These are phyloP conservation scores for Netelia inedita DNA, from an alignment of 2,888 invertebrate species.

Conservation along the genomic window DNA sequence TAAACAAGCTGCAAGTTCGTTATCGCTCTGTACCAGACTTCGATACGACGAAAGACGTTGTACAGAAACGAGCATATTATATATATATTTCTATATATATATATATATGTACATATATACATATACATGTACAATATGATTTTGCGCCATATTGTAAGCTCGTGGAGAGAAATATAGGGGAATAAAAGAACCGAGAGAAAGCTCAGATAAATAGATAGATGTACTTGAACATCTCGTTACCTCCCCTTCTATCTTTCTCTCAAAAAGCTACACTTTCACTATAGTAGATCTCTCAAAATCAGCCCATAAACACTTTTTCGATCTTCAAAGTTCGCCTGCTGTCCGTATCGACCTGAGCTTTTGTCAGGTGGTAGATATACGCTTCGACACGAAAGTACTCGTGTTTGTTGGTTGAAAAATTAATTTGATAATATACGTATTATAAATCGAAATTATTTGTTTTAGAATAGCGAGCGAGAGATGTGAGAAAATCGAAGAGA, in stretches of 20 bases:
- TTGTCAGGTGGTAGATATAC: too few species aligned
- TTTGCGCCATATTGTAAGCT: background rate
- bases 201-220: constrained; percentile 39
- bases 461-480: too few species aligned
- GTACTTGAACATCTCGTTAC: constrained; percentile 43
- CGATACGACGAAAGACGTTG: constrained; percentile 54
- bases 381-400: too few species aligned
- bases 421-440: too few species aligned
- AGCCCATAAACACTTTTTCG: too few species aligned
- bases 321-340: too few species aligned
- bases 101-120: background rate
- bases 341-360: too few species aligned
- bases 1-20: constrained; percentile 72
- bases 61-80: background rate
- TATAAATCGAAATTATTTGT: too few species aligned
- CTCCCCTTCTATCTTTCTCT: constrained; percentile 34
- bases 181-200: constrained; percentile 15
- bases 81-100: background rate
- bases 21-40: constrained; percentile 68
- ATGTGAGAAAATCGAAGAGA: too few species aligned
- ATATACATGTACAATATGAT: background rate
- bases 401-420: too few species aligned
- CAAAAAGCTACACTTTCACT: background rate
- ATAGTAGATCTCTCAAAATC: too few species aligned
- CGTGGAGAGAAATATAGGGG: background rate